Base-by-base conservation (phyloP, 53 echinoderm and acorn worm genomes). In the Pentamera pediparva region DNA sequence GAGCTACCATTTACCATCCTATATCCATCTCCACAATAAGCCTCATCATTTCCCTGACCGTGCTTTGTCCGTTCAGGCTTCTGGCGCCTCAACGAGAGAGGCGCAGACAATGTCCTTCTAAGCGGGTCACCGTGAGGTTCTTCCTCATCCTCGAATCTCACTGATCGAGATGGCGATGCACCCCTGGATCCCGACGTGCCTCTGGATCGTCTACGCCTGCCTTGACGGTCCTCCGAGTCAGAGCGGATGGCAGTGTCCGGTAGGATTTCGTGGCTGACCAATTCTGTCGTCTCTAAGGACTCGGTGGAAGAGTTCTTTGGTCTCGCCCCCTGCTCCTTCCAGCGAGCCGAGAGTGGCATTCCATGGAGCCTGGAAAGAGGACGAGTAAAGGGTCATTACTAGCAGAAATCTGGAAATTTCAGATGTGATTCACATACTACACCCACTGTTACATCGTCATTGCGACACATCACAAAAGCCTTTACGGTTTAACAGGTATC, bases 281-380 rank as follows among this genome's bases (percentile, higher is more conserved):
- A 72, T 53, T 92, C 98, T n/a, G n/a, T n/a, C 0, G 91, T 92
- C 56, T 98, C 98, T 27, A 92, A 33, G 12, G 91, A 91, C 51
- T 91, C 86, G 17, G 89, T 83, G 0, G 96, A 95, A 25, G 78
- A 80, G 32, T 70, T 83, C 54, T 98, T 98, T 26, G 98, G 98
- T 56, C 92, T 82, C 12, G 98, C 98, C 37, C 96, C 98, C 60
- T 98, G 98, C 35, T 88, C 91, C 20, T 75, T 60, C 91, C 91
- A 98, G 5, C 56, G 34, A 36, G 77, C 87, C n/a, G n/a, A n/a
- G n/a, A n/a, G n/a, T n/a, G n/a, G n/a, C n/a, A n/a, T n/a, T n/a
- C n/a, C n/a, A n/a, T n/a, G n/a, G n/a, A n/a, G n/a, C n/a, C n/a
- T n/a, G n/a, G n/a, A n/a, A n/a, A n/a, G n/a, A n/a, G n/a, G n/a